Base-by-base conservation (phyloP, 2,888 invertebrate species). In the Lumbricus terrestris region DNA sequence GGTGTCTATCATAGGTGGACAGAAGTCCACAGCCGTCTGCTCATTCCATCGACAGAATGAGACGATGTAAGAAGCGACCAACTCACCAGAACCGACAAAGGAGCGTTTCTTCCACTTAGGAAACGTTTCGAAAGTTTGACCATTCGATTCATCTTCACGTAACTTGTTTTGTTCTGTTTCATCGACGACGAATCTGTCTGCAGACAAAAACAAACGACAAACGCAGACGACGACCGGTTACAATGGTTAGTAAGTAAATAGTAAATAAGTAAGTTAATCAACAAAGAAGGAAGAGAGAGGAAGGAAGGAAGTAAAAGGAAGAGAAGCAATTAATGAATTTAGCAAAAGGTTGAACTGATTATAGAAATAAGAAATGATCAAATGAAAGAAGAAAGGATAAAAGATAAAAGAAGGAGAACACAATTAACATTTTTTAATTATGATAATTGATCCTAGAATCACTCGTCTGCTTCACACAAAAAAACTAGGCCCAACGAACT, bases 131-230 rank as follows among this genome's bases (percentile, higher is more conserved):
- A 83, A 34, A 83, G 35, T 83, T 83, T 83, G 34, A 83, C 83
- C 83, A 83, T 83, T 3, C 83, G 83, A 83, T 83, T 83, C 83
- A 83, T 83, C 83, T 83, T 83, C 4, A 83, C 83, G n/a, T 83
- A 83, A 35, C 34, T n/a, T 20, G 83, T 20, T 83, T 15, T 83
- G 20, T 83, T 83, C 15, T 33, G 33, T 20, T 83, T 83, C 8
- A n/a, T n/a, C 4, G 3, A 20, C n/a, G 18, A 18, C 18, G 34
- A 3, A 15, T 83, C 35, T 20, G 18, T 83, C 83, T 83, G 83
- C 18, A 34, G n/a, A 83, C 18, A 5, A n/a, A n/a, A n/a, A n/a
- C 8, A 34, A 83, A 83, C 33, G 34, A 35, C 83, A 35, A 83
- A 33, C 11, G 16, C 15, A 20, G n/a, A n/a, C n/a, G n/a, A 83